phyloP scores from a whole-genome alignment of 2,888 invertebrate species.

The Oligia strigilis region DNA sequence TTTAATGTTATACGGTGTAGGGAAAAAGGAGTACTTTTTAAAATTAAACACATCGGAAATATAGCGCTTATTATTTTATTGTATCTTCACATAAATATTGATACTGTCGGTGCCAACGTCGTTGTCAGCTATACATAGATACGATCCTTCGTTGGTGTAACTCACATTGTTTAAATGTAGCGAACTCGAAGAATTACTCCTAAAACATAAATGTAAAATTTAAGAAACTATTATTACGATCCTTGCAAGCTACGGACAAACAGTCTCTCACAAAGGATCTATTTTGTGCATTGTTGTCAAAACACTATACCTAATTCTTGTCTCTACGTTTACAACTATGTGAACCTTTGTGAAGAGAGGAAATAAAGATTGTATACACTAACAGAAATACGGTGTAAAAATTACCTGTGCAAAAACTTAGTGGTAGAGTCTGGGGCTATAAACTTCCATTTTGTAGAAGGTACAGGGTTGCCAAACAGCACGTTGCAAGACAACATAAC shows the following conservation, averaged over 20 bases:
- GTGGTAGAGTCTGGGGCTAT: conserved; percentile 70
- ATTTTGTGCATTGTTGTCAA: not conserved
- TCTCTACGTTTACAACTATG: not conserved
- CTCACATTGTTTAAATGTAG: conserved; percentile 72
- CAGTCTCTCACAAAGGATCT: not conserved
- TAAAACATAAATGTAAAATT: conserved; percentile 49
- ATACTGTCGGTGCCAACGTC: conserved; percentile 75
- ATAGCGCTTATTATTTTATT: conserved; percentile 37
- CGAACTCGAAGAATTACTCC: conserved; percentile 63
- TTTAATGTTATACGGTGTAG: not conserved
- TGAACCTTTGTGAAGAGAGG: not conserved
- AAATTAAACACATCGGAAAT: conserved; percentile 10
- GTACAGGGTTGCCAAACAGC: conserved; percentile 76
- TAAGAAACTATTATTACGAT: not conserved
- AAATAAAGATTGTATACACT: not conserved
- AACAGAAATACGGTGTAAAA: not conserved
- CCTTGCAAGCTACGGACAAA: not conserved
- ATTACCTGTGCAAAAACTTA: conserved; percentile 69
- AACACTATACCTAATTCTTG: not conserved
- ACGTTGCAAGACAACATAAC: conserved; percentile 76
- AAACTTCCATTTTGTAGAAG: conserved; percentile 79
- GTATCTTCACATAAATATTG: conserved; percentile 70
- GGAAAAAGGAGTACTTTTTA: not conserved
- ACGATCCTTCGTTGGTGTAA: conserved; percentile 75
- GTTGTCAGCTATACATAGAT: conserved; percentile 80